Conservation (phyloP, 2,113 vertebrate genomes). For the Ptyas mucosa region DNA sequence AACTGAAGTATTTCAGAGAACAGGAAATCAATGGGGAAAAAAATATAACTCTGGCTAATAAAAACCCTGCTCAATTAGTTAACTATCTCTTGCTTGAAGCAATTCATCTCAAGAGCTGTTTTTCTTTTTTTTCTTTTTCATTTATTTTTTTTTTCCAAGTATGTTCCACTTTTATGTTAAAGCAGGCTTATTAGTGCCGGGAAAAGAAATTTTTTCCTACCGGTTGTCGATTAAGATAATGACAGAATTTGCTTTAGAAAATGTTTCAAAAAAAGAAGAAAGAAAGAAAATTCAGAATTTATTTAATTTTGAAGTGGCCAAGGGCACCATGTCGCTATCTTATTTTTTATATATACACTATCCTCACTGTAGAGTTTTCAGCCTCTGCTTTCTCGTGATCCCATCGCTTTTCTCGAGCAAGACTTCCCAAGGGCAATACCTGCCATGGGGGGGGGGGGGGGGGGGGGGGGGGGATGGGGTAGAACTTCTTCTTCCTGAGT, state of each 20-base stretch:
- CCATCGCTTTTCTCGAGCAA: not conserved
- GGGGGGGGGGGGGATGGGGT: not conserved
- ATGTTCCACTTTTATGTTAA: not conserved
- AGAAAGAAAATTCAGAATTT: not conserved
- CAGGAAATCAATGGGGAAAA: slow-evolving; percentile 20
- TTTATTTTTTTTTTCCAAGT: not conserved
- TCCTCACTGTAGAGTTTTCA: not conserved
- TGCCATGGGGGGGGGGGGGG: too few species aligned
- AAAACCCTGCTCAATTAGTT: slow-evolving; percentile 31
- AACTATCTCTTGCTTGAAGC: slow-evolving; percentile 50
- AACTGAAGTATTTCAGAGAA: slow-evolving; percentile 32
- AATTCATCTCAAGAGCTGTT: slow-evolving; percentile 49
- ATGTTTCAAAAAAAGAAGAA: not conserved
- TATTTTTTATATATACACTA: not conserved
- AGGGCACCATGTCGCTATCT: not conserved
- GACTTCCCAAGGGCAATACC: not conserved
- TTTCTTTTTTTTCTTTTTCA: not conserved
- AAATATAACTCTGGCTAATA: slow-evolving; percentile 19
- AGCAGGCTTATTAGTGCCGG: not conserved
- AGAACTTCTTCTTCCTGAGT: not conserved
- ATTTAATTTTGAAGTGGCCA: not conserved
- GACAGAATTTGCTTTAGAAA: not conserved
- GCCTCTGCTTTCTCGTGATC: not conserved
- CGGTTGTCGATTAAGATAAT: not conserved
- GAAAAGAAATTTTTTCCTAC: not conserved